phyloP scores from a whole-genome alignment of 2,888 invertebrate genomes.

The Ormyrus thymus region DNA sequence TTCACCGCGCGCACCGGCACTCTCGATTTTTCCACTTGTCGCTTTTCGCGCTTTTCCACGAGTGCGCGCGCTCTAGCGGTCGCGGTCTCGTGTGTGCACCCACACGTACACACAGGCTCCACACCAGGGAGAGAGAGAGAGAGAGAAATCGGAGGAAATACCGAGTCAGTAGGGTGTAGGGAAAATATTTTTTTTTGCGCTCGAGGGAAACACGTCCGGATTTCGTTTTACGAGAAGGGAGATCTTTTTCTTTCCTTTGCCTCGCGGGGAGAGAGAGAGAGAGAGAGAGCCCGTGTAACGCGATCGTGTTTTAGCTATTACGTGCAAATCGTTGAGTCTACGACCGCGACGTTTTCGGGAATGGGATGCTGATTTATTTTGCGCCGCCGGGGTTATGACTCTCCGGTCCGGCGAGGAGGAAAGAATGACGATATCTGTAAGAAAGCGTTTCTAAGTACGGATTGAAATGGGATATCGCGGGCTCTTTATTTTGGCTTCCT shows the following conservation, averaged over 20 bases:
- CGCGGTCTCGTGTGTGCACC: not conserved
- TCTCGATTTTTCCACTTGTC: constrained; percentile 47
- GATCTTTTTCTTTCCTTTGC: constrained; percentile 24
- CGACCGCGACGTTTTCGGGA: constrained; percentile 9
- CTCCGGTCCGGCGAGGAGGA: no score
- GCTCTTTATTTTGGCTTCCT: no score
- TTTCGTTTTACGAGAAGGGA: constrained; percentile 33
- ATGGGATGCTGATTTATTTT: constrained; percentile 26
- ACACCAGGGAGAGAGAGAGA: constrained; percentile 22
- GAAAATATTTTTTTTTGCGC: constrained; percentile 21
- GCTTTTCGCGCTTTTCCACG: constrained; percentile 46
- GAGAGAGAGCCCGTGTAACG: not conserved
- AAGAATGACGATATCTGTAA: no score
- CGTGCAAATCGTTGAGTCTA: constrained; percentile 31
- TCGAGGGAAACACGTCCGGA: constrained; percentile 31
- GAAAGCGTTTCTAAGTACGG: no score
- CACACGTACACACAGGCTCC: not conserved
- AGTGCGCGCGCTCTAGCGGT: constrained; percentile 13
- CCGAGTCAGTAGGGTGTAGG: not conserved
- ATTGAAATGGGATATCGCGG: no score
- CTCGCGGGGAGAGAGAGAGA: not conserved
- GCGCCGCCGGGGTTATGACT: constrained; percentile 4
- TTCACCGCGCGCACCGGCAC: not conserved
- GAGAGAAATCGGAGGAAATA: constrained; percentile 13
- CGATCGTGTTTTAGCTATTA: constrained; percentile 39